These are phyloP conservation scores for Speoplatyrhinus poulsoni DNA, from an alignment of 2,113 vertebrate species.

Conservation along the genomic window DNA sequence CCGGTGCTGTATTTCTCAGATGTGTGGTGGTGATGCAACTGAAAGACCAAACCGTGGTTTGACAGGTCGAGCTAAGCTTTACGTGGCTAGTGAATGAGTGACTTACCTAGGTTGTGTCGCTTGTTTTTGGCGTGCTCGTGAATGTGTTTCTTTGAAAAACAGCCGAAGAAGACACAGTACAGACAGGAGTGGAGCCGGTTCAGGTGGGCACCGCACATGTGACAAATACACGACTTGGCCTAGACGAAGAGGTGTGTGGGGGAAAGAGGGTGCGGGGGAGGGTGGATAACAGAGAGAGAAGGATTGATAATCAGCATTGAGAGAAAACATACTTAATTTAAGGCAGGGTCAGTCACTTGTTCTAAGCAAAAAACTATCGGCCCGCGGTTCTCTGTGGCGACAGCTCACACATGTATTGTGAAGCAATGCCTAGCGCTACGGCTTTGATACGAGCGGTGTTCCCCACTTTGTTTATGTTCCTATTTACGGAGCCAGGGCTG, in stretches of 20 bases:
- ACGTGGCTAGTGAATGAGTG: neutral
- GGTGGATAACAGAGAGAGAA: constrained; percentile 11
- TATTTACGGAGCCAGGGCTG: no score
- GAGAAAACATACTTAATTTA: neutral
- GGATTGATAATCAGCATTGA: constrained; percentile 28
- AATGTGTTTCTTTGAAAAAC: constrained; percentile 98
- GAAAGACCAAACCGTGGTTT: no score
- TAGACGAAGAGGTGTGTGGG: constrained; percentile 15
- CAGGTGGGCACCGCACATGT: constrained; percentile 81
- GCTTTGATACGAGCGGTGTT: no score
- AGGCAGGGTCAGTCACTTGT: no score
- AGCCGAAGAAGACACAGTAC: constrained; percentile 98
- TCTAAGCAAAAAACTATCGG: no score
- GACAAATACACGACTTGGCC: constrained; percentile 80
- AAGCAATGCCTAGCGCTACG: no score
- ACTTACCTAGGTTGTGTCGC: constrained; percentile 97
- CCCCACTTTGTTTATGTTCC: no score
- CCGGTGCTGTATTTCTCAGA: no score
- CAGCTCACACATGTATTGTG: no score
- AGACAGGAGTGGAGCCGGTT: constrained; percentile 98
- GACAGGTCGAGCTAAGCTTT: no score
- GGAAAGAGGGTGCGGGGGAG: constrained; percentile 9
- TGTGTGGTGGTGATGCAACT: neutral
- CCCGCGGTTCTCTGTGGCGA: no score
- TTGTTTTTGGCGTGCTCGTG: constrained; percentile 98